Evolutionary conservation across 2,888 invertebrate genomes (phyloP), one percentile per base, ranked within the genome.

Genomic region (Euplagia quadripunctaria): DNA sequence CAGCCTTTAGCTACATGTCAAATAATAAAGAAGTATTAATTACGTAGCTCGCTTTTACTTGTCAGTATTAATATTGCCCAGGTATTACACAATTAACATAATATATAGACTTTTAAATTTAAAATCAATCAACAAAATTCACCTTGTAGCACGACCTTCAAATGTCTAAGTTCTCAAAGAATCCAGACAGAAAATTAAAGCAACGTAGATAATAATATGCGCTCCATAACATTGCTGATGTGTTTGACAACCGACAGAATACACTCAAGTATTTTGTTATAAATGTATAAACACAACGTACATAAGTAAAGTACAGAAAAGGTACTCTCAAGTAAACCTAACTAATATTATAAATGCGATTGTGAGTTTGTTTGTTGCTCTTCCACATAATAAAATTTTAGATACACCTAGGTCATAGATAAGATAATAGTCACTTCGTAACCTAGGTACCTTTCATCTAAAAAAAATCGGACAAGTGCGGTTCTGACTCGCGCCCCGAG

Each of bases 171-270:
- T 31, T 64, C 63, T 31, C 46, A 20, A 43, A 61, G 71, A 65
- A 63, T 12, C 20, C 41, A 70, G 31, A 49, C 31, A 49, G 12
- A 74, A 69, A 77, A 71, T 69, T 51, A 64, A 65, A 66, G 41
- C 17, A 71, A 41, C 61, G 46, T 20, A 58, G 31, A 51, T 20
- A 67, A 61, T 58, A 58, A 58, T 58, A 51, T 20, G 63, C 43
- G 67, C 67, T 72, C 67, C 16, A 42, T 63, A 63, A 43, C 11
- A 51, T 61, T 7, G 20, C 20, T 69, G 49, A 70, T n/a, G 49
- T 12, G 14, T 17, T 64, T 41, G 58, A 58, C 20, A 5, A 20
- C 20, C 58, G 58, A 58, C 17, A 31, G 46, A 64, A 66, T 69
- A 11, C 42, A 1, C 11, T 3, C 55, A 46, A 65, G 64, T n/a